Evolutionary conservation across 2,888 invertebrate species (phyloP).

Genomic region (Lasiommata megera): DNA sequence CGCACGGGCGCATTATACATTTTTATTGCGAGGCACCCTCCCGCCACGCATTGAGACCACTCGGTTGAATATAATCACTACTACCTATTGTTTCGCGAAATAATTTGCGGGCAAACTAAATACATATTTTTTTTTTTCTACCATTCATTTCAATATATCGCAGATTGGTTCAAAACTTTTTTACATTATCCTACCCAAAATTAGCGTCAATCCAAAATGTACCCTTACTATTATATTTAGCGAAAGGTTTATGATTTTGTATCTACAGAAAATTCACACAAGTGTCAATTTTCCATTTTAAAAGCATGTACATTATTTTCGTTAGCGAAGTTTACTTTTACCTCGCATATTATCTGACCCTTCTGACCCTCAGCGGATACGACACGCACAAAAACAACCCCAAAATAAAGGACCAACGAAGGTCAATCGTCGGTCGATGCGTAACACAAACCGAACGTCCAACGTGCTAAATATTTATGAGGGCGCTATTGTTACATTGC

Average conservation of each 20-base stretch:
- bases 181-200: no score
- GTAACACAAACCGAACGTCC: constrained; percentile 17
- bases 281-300: no score
- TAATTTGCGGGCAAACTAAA: constrained; percentile 40
- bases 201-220: no score
- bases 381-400: constrained; percentile 22
- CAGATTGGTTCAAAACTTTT: no score
- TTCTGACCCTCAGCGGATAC: constrained; percentile 19
- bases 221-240: no score
- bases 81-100: constrained; percentile 60
- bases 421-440: constrained; percentile 34
- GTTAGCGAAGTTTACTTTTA: background rate
- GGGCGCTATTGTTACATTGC: constrained; percentile 30
- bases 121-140: constrained; percentile 32
- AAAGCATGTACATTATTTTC: no score
- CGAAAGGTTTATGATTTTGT: no score
- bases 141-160: constrained; percentile 7
- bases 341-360: constrained; percentile 4
- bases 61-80: constrained; percentile 73
- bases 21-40: constrained; percentile 65
- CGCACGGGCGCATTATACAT: constrained; percentile 47
- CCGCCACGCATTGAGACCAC: constrained; percentile 52
- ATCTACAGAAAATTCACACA: no score
- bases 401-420: constrained; percentile 32
- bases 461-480: constrained; percentile 32